phyloP scores from a whole-genome alignment of 2,888 invertebrate species.

The Stenodema calcarata region DNA sequence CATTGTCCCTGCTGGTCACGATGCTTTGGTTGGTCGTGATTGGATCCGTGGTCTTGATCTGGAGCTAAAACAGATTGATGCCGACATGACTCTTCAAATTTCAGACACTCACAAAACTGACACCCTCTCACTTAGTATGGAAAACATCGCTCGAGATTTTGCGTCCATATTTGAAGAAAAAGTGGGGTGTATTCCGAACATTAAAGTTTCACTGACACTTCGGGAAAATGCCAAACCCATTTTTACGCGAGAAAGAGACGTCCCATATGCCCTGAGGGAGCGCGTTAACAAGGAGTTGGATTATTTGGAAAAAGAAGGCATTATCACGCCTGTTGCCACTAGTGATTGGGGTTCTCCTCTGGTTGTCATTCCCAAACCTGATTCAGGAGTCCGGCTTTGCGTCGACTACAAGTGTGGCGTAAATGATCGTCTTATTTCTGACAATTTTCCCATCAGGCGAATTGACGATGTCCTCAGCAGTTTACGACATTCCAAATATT shows the following conservation, averaged over 20 bases:
- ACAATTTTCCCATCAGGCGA: conserved; percentile 54
- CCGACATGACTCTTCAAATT: too few relatives aligned
- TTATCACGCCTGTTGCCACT: conserved; percentile 39
- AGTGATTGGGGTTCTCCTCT: conserved; percentile 51
- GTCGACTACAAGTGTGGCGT: conserved; percentile 57
- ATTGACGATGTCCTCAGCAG: conserved; percentile 49
- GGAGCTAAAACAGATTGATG: too few relatives aligned
- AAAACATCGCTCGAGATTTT: too few relatives aligned
- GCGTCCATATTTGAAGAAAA: background rate
- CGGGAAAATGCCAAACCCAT: background rate
- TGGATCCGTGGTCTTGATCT: too few relatives aligned
- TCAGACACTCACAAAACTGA: too few relatives aligned
- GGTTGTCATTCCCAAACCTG: conserved; percentile 4
- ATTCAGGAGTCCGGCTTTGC: conserved; percentile 36
- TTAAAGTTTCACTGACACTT: conserved; percentile 8
- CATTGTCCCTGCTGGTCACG: too few relatives aligned
- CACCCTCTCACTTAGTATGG: too few relatives aligned
- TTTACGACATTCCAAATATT: background rate
- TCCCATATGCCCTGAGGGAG: background rate
- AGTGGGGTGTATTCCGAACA: background rate
- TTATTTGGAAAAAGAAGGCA: conserved; percentile 42
- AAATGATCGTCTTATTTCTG: conserved; percentile 55
- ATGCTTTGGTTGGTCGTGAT: too few relatives aligned
- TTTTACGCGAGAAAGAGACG: background rate
- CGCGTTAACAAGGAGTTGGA: conserved; percentile 50